Conservation (phyloP, 2,797 vertebrate genomes). For the Danio jaintianensis region DNA sequence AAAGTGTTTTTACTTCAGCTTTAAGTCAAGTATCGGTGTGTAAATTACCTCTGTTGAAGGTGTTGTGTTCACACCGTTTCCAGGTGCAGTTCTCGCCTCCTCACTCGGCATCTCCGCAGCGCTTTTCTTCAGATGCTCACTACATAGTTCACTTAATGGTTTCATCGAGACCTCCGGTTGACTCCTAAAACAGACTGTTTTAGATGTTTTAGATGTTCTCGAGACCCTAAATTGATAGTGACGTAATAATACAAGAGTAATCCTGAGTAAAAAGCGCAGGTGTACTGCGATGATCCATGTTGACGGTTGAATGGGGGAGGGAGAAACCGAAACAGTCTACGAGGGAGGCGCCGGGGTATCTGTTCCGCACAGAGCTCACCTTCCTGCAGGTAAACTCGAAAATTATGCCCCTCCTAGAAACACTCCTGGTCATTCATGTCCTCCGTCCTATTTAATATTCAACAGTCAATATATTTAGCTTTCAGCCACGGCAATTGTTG, state of each 20-base stretch:
- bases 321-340: slow-evolving; percentile 13
- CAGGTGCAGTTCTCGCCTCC: slow-evolving; percentile 63
- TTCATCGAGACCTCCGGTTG: slow-evolving; percentile 54
- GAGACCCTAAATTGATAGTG: background rate
- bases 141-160: slow-evolving; percentile 63
- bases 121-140: slow-evolving; percentile 56
- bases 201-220: too few relatives aligned
- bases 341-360: slow-evolving; percentile 5
- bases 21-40: background rate
- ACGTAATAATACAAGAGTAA: background rate
- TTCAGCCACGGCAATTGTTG: too few relatives aligned
- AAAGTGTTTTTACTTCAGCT: background rate
- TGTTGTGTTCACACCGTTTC: slow-evolving; percentile 45
- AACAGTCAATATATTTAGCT: background rate
- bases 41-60: slow-evolving; percentile 66
- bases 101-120: slow-evolving; percentile 72
- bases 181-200: background rate
- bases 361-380: slow-evolving; percentile 50
- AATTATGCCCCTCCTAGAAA: slow-evolving; percentile 1
- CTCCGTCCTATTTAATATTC: background rate
- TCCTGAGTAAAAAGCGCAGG: slow-evolving; percentile 45
- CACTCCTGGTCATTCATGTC: background rate
- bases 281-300: slow-evolving; percentile 53
- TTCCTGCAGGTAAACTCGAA: slow-evolving; percentile 54
- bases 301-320: slow-evolving; percentile 24